A percentile compares a stretch with the other conserved stretches of the same genome.
phyloP scores from a whole-genome alignment of 2,888 invertebrate species.

The Sympetrum striolatum region DNA sequence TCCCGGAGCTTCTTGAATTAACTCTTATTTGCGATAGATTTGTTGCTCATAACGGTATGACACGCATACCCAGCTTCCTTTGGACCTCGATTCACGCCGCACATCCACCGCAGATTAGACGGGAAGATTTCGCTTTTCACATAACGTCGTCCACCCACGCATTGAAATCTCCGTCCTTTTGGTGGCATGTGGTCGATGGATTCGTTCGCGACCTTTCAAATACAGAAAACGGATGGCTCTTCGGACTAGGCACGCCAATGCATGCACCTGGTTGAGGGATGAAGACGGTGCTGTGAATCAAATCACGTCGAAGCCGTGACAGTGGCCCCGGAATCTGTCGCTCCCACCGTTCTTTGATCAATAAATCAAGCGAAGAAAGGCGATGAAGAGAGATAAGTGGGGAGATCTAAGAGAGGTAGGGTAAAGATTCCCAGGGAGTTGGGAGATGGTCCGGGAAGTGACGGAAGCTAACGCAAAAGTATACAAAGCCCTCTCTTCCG shows the following conservation, averaged over 20 bases:
- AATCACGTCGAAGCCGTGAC: constrained; percentile 1
- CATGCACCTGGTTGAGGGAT: background rate
- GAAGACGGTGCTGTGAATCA: constrained; percentile 1
- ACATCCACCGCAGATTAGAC: background rate
- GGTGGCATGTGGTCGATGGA: background rate
- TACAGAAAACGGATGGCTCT: background rate
- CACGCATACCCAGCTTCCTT: too few species aligned
- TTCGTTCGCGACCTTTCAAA: background rate
- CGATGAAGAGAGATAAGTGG: background rate
- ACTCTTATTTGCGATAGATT: too few species aligned
- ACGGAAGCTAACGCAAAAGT: background rate
- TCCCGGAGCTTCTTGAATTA: too few species aligned
- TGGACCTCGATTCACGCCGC: background rate
- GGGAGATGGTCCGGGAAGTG: background rate
- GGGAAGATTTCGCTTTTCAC: background rate
- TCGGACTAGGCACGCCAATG: background rate
- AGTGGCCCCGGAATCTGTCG: constrained; percentile 16
- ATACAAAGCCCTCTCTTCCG: background rate
- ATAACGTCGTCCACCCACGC: background rate
- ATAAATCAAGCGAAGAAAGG: constrained; percentile 3
- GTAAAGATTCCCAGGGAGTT: background rate
- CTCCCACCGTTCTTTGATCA: background rate
- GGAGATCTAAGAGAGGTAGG: background rate
- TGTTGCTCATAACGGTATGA: too few species aligned
- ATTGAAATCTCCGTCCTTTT: background rate